These are phyloP conservation scores for Taenaris catops DNA, from an alignment of 2,888 invertebrate genomes.

Conservation along the genomic window DNA sequence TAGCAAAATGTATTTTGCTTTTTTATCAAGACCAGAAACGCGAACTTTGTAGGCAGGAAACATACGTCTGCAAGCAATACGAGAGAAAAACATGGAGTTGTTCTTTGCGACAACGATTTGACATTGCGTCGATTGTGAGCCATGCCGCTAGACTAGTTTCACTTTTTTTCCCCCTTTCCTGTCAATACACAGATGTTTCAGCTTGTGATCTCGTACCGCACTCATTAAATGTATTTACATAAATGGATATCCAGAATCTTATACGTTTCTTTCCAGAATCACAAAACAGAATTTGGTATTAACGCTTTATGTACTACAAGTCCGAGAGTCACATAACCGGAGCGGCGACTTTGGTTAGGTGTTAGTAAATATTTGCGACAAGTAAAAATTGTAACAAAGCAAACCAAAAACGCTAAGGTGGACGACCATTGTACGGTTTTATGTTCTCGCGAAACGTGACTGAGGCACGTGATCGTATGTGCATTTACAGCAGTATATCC, in stretches of 20 bases:
- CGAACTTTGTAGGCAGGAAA: slow-evolving; percentile 98
- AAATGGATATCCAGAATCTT: slow-evolving; percentile 10
- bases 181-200: slow-evolving; percentile 52
- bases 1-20: slow-evolving; percentile 97
- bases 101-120: slow-evolving; percentile 73
- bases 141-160: slow-evolving; percentile 63
- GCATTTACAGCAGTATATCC: slow-evolving; percentile 3
- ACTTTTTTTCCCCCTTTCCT: slow-evolving; percentile 52
- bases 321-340: too few species aligned
- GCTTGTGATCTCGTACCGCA: slow-evolving; percentile 69
- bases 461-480: slow-evolving; percentile 54
- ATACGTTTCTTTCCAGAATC: slow-evolving; percentile 21
- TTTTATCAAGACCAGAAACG: slow-evolving; percentile 97
- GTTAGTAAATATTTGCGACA: slow-evolving; percentile 51
- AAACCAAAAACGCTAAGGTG: slow-evolving; percentile 50
- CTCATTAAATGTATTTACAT: slow-evolving; percentile 40
- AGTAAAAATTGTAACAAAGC: slow-evolving; percentile 55
- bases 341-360: slow-evolving; percentile 40
- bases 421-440: slow-evolving; percentile 54
- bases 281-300: slow-evolving; percentile 17
- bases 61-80: slow-evolving; percentile 93
- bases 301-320: too few species aligned
- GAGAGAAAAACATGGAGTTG: slow-evolving; percentile 76
- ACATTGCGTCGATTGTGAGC: slow-evolving; percentile 75
- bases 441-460: slow-evolving; percentile 27